Percentiles rank a stretch among this genome's conserved stretches.
Evolutionary conservation across 2,888 invertebrate genomes (phyloP).

Genomic region (Opisthograptis luteolata): DNA sequence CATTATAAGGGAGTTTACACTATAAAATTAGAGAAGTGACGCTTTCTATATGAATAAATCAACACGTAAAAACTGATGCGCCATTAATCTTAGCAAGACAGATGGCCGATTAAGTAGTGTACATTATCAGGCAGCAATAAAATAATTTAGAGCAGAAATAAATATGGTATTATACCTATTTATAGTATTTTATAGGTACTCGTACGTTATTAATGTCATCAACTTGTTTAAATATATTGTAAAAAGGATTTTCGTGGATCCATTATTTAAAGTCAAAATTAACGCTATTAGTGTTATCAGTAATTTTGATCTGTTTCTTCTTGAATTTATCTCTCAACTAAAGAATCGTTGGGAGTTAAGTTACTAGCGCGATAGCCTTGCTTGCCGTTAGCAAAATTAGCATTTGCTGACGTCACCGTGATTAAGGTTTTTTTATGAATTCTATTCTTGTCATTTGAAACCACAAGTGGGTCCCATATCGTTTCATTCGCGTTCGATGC

Average conservation of each 20-base stretch:
- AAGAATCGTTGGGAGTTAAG: not conserved
- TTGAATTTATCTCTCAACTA: not conserved
- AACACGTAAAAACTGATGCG: conserved; percentile 18
- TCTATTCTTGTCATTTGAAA: conserved; percentile 36
- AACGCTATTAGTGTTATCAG: not conserved
- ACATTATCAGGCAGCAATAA: conserved; percentile 24
- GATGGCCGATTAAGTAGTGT: conserved; percentile 17
- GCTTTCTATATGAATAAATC: conserved; percentile 4
- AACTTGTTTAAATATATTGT: conserved; percentile 9
- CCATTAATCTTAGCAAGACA: conserved; percentile 12
- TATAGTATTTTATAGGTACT: too few relatives aligned
- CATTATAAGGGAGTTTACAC: not conserved
- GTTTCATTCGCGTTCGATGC: conserved; percentile 39
- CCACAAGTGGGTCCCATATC: conserved; percentile 45
- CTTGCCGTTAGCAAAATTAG: conserved; percentile 21
- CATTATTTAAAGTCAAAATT: not conserved
- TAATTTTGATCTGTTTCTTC: not conserved
- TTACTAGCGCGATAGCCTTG: conserved; percentile 1
- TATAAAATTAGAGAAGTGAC: not conserved
- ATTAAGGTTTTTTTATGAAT: conserved; percentile 23
- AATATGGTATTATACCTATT: too few relatives aligned
- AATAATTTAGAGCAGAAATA: conserved; percentile 25
- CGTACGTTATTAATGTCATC: too few relatives aligned
- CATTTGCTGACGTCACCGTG: conserved; percentile 28
- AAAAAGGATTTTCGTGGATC: not conserved